Conservation (phyloP, 2,113 vertebrate genomes). For the Lamprotornis superbus region DNA sequence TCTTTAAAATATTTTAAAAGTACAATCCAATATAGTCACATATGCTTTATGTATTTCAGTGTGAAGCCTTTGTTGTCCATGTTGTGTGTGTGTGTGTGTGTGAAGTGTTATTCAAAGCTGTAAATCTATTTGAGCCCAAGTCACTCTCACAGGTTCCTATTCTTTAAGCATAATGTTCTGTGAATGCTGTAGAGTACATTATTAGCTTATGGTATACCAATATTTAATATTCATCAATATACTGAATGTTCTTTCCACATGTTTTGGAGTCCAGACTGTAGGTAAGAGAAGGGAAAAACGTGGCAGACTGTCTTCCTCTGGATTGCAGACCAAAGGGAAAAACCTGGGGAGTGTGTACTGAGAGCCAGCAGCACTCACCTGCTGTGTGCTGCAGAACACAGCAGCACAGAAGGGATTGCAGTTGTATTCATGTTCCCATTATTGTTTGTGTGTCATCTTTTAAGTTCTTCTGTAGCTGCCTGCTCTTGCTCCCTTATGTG, state of each 20-base stretch:
- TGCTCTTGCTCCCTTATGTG: background rate
- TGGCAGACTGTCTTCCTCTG: background rate
- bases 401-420: background rate
- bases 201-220: background rate
- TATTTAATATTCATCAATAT: background rate
- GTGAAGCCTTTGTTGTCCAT: background rate
- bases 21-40: background rate
- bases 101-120: background rate
- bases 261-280: background rate
- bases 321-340: background rate
- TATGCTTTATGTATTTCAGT: background rate
- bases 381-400: background rate
- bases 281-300: background rate
- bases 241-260: background rate
- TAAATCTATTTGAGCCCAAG: background rate
- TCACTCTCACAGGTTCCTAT: background rate
- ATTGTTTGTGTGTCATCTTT: background rate
- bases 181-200: background rate
- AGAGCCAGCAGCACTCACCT: background rate
- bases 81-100: background rate
- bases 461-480: background rate
- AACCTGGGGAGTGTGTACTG: background rate
- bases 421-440: background rate
- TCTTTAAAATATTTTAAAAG: background rate
- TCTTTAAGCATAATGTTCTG: background rate